phyloP scores from a whole-genome alignment of 2,797 vertebrate species.

The Lutjanus campechanus region DNA sequence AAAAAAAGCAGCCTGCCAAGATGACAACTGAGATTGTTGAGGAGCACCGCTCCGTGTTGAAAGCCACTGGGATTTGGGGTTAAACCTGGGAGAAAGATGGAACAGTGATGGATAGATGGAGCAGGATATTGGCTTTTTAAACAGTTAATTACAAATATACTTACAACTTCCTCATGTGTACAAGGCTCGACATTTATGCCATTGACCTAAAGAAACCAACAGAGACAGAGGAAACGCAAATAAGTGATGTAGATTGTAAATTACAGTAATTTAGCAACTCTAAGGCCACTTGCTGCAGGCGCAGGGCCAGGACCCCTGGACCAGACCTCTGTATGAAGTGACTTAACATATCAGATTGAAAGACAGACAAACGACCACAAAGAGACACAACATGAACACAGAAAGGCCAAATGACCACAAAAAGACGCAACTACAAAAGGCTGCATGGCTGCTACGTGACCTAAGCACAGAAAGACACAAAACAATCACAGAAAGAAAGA shows the following conservation, averaged over 20 bases:
- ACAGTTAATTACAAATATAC: constrained; percentile 76
- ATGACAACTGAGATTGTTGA: constrained; percentile 39
- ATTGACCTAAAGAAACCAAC: constrained; percentile 89
- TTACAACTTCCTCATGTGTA: constrained; percentile 96
- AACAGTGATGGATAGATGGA: constrained; percentile 22
- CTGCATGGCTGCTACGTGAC: neutral
- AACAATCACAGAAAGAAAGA: neutral
- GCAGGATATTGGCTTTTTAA: constrained; percentile 2
- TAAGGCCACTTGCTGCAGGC: neutral
- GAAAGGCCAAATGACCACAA: neutral
- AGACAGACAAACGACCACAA: neutral
- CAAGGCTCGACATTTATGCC: constrained; percentile 94
- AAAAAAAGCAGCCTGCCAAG: constrained; percentile 39
- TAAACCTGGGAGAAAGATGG: constrained; percentile 15
- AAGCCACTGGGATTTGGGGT: constrained; percentile 20
- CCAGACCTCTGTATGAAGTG: neutral
- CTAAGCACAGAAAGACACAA: neutral
- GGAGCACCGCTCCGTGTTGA: neutral
- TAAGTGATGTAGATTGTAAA: constrained; percentile 1
- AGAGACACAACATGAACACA: neutral
- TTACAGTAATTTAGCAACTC: neutral
- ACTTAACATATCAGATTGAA: neutral
- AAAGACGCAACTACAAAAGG: neutral
- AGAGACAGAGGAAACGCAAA: constrained; percentile 29
- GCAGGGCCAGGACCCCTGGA: neutral